Base-by-base conservation (phyloP, 2,113 vertebrate species). In the Mugil cephalus region DNA sequence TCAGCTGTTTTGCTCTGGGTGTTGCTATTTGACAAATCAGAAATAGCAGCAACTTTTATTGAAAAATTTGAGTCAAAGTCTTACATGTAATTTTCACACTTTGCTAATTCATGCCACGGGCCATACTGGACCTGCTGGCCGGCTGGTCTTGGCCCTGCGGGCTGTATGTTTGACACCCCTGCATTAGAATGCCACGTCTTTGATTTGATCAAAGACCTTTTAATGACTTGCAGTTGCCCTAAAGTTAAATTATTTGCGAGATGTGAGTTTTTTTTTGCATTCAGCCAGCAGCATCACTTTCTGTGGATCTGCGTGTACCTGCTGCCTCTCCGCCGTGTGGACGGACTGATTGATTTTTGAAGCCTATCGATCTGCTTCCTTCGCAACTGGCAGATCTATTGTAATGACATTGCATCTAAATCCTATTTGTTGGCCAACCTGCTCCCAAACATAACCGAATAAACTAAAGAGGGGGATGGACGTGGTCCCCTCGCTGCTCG, bases 371-470 rank as follows among this genome's bases (percentile, higher is more conserved):
- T 87, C 79, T 3, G 69, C 74, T 89, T 85, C 79, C 72, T 88
- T 88, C 69, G 67, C 56, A 15, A 79, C 69, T 43, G 43, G 73
- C 77, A 78, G 84, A 91, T 91, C 90, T 77, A 88, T 91, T 83
- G 78, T 91, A 91, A 91, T 87, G 74, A 85, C 90, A 89, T 91
- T 91, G 81, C 61, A 85, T 91, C 77, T 80, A 80, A 91, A 91
- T 91, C 85, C 74, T 86, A 83, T 91, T 91, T 90, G 85, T 82
- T 85, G 79, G 83, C 83, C 77, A 80, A 91, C 81, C 83, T 72
- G 77, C 88, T 86, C 83, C 87, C 69, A 77, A 91, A 90, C 85
- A 61, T 90, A 91, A 91, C 88, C 68, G 80, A 90, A 91, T 91
- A 87, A 90, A 71, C 69, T 72, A 80, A 83, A 86, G 74, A 76